These are phyloP conservation scores for Aix galericulata DNA, from an alignment of 2,113 vertebrate genomes.

Conservation along the genomic window DNA sequence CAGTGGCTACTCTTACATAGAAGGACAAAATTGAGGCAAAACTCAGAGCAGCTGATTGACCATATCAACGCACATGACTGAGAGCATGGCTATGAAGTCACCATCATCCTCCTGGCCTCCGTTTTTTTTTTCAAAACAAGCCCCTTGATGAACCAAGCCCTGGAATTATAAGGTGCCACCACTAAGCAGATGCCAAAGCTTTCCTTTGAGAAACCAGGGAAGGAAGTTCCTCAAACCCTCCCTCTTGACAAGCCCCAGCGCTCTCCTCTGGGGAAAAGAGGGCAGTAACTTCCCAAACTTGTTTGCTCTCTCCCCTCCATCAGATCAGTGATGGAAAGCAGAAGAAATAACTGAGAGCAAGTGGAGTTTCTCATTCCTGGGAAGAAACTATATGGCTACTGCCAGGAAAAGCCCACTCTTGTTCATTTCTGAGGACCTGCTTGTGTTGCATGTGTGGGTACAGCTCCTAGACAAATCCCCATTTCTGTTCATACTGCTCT, in stretches of 20 bases:
- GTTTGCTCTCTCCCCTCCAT: neutral
- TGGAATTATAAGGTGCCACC: neutral
- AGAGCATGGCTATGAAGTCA: neutral
- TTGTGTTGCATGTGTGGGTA: neutral
- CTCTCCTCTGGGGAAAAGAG: neutral
- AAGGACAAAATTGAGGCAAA: neutral
- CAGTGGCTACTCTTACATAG: neutral
- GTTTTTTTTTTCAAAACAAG: neutral
- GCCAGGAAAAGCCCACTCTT: neutral
- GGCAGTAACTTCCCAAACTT: neutral
- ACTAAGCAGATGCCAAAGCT: neutral
- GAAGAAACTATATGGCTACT: no score
- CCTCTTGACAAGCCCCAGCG: neutral
- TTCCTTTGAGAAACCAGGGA: neutral
- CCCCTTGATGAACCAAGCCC: neutral
- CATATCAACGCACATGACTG: neutral
- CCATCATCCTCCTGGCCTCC: neutral
- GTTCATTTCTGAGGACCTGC: neutral
- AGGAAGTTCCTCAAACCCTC: neutral
- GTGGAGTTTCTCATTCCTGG: no score
- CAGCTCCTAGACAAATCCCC: neutral
- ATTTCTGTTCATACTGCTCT: neutral
- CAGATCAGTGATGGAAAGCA: neutral
- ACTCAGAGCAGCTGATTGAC: neutral
- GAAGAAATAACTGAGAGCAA: neutral